Evolutionary conservation across 1,140 invertebrate genomes (phyloP), one percentile per base, ranked within the genome.

Genomic region (Episyrphus balteatus): DNA sequence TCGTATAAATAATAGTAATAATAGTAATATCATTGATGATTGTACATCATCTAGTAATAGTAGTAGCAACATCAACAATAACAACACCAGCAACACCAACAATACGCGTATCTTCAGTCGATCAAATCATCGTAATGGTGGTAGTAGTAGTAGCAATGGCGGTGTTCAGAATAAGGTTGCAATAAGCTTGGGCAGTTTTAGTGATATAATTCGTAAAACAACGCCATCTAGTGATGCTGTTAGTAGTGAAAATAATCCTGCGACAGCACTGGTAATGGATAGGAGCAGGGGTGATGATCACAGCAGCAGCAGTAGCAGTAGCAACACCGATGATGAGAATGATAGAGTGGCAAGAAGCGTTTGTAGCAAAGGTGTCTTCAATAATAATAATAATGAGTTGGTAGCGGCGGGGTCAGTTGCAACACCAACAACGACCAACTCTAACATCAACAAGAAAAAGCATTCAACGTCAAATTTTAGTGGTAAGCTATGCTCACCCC

Each of bases 401-500:
- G 11, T 2, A 42, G 15, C 32, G 40, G 33, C 31, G 40, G 17
- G 32, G 40, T n/a, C n/a, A n/a, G 40, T 13, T 12, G 17, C 9
- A 18, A 45, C 48, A 30, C n/a, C 46, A 33, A 32, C 39, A 42
- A 13, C 46, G 36, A 21, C 14, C 47, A 37, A 15, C 17, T 31
- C n/a, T 30, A 47, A 33, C 40, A 42, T 8, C 21, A 26, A 26
- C 21, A 26, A 26, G 21, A 41, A 41, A 17, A 41, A 11, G 12
- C 13, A 21, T 17, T 12, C 13, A 17, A 15, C 11, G 17, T 41
- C 32, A 33, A 34, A 9, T 36, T 18, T 18, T 32, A 45, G 19
- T 45, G 34, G 17, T 19, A 34, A 45, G n/a, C 11, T 26, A 12
- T 56, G 62, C 48, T 66, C 62, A 62, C 60, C 62, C 62, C 59